Evolutionary conservation across 2,888 invertebrate species (phyloP).

Genomic region (Endomychus coccineus): DNA sequence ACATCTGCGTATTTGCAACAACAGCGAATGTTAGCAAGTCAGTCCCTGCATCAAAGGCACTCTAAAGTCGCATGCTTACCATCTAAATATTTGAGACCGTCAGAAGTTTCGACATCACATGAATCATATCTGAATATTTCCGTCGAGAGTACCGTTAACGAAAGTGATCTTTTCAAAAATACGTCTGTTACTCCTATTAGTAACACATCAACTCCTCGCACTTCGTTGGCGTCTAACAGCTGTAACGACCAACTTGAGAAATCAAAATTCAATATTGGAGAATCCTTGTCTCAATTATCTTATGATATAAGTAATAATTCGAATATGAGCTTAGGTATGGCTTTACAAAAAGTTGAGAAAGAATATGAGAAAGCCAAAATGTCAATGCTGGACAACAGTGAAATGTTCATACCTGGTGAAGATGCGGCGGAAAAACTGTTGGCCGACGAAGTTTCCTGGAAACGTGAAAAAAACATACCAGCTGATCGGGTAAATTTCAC

Average conservation of each 20-base stretch:
- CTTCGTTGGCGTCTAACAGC: slow-evolving; percentile 20
- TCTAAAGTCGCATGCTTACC: slow-evolving; percentile 27
- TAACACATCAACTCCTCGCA: slow-evolving; percentile 32
- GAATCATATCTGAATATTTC: slow-evolving; percentile 10
- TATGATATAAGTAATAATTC: slow-evolving; percentile 19
- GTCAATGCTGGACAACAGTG: slow-evolving; percentile 5
- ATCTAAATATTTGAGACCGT: slow-evolving; percentile 29
- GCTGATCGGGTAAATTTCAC: slow-evolving; percentile 17
- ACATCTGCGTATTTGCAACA: slow-evolving; percentile 20
- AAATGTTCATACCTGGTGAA: slow-evolving; percentile 34
- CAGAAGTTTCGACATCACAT: slow-evolving; percentile 12
- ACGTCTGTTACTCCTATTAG: slow-evolving; percentile 14
- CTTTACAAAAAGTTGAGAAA: slow-evolving; percentile 7
- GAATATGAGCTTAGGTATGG: slow-evolving; percentile 26
- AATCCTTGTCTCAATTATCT: slow-evolving; percentile 25
- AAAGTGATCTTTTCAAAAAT: slow-evolving; percentile 31
- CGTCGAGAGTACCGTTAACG: slow-evolving; percentile 34
- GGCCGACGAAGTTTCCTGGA: slow-evolving; percentile 44
- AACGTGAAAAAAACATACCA: slow-evolving; percentile 33
- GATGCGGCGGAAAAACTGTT: slow-evolving; percentile 39
- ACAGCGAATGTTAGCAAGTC: slow-evolving; percentile 28
- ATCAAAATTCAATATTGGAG: slow-evolving; percentile 12
- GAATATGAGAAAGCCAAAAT: slow-evolving; percentile 8
- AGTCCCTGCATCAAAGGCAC: slow-evolving; percentile 25
- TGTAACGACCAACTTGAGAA: background rate